These are phyloP conservation scores for Sandelia bainsii DNA, from an alignment of 2,797 vertebrate genomes.

Conservation along the genomic window DNA sequence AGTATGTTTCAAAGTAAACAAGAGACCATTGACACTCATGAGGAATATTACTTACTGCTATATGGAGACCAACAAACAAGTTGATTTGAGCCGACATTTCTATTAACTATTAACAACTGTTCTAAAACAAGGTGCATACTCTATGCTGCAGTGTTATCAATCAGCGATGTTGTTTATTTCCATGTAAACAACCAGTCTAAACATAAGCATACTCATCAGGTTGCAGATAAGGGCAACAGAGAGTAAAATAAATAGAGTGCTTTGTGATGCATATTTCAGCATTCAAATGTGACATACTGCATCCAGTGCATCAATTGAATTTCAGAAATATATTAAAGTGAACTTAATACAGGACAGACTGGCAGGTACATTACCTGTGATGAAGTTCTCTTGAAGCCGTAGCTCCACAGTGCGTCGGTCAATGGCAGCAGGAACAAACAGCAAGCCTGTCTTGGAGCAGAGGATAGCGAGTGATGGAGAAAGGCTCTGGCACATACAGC, in stretches of 20 bases:
- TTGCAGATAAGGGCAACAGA: neutral
- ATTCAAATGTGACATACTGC: too few relatives aligned
- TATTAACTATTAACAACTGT: slow-evolving; percentile 7
- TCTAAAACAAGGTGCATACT: slow-evolving; percentile 14
- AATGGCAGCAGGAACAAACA: slow-evolving; percentile 91
- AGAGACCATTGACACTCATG: slow-evolving; percentile 34
- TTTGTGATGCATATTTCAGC: neutral
- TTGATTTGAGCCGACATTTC: slow-evolving; percentile 7
- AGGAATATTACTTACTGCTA: slow-evolving; percentile 5
- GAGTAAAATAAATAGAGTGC: neutral
- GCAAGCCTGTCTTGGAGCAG: slow-evolving; percentile 91
- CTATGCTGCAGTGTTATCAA: slow-evolving; percentile 8
- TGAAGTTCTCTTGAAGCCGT: slow-evolving; percentile 91
- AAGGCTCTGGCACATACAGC: slow-evolving; percentile 92
- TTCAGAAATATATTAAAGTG: neutral
- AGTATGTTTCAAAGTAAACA: slow-evolving; percentile 44
- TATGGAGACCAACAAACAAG: slow-evolving; percentile 6
- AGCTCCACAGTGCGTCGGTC: slow-evolving; percentile 91
- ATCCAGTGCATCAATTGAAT: neutral
- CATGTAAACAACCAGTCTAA: neutral
- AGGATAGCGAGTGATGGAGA: slow-evolving; percentile 91
- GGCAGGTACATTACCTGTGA: slow-evolving; percentile 76
- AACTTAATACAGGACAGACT: slow-evolving; percentile 1
- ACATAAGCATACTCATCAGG: neutral
- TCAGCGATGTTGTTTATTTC: neutral